phyloP scores from a whole-genome alignment of 2,888 invertebrate genomes.

The Aleiodes testaceus region DNA sequence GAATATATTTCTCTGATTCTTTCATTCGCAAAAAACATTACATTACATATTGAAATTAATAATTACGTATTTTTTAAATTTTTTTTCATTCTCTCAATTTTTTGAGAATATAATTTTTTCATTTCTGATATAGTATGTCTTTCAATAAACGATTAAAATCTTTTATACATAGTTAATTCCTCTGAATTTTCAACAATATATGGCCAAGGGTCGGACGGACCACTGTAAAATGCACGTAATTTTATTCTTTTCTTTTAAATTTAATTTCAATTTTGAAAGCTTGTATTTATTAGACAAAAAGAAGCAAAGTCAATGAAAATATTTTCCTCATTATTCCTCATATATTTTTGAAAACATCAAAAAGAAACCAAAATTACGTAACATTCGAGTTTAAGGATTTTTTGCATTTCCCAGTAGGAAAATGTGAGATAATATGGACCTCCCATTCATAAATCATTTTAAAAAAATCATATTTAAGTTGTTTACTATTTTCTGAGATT shows the following conservation, averaged over 20 bases:
- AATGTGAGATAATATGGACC: too few species aligned
- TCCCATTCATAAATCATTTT: too few species aligned
- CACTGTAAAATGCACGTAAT: constrained; percentile 26
- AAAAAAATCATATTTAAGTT: too few species aligned
- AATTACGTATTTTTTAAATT: constrained; percentile 2
- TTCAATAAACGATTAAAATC: constrained; percentile 25
- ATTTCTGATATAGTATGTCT: neutral
- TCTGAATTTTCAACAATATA: constrained; percentile 29
- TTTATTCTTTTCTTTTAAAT: neutral
- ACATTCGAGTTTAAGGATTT: too few species aligned
- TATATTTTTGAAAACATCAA: neutral
- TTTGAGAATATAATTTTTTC: neutral
- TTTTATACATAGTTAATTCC: constrained; percentile 24
- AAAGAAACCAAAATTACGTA: too few species aligned
- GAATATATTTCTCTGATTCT: constrained; percentile 15
- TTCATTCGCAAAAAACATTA: constrained; percentile 20
- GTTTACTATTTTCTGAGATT: too few species aligned
- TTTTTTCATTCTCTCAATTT: neutral
- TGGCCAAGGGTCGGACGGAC: constrained; percentile 39
- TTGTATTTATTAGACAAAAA: neutral
- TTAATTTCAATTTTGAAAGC: neutral
- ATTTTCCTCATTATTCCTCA: neutral
- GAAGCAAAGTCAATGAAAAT: constrained; percentile 12
- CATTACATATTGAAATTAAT: constrained; percentile 13
- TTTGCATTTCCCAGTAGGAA: too few species aligned